A percentile compares a stretch with the other conserved stretches of the same genome.
Evolutionary conservation across 2,113 vertebrate species (phyloP).

Genomic region (Platichthys stellatus): DNA sequence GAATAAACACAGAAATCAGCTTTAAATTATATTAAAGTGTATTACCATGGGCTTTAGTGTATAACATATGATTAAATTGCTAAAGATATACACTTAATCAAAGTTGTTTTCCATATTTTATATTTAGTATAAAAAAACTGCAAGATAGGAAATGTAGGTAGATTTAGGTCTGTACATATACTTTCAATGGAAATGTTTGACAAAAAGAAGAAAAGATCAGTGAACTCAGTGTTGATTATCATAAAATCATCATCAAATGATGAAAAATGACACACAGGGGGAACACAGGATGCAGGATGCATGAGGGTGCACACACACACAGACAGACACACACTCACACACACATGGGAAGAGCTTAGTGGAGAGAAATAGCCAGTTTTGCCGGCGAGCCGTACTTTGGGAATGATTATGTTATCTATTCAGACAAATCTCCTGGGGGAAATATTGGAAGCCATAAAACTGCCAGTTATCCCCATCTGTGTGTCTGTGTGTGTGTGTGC

Average conservation of each 20-base stretch:
- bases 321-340: conserved; percentile 1
- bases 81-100: no score
- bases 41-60: no score
- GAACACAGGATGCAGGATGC: no score
- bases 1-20: no score
- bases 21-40: no score
- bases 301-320: neutral
- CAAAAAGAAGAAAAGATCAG: neutral
- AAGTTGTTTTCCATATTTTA: no score
- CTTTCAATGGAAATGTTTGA: neutral
- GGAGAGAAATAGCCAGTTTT: conserved; percentile 49
- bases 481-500: conserved; percentile 18
- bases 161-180: no score
- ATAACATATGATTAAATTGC: no score
- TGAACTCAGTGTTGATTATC: neutral
- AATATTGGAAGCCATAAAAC: conserved; percentile 68
- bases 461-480: conserved; percentile 41
- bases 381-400: conserved; percentile 53
- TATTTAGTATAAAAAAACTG: no score
- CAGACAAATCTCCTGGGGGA: conserved; percentile 65
- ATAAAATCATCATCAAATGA: neutral
- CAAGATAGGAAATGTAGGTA: no score
- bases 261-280: no score
- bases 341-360: conserved; percentile 28
- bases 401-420: conserved; percentile 72